phyloP scores from a whole-genome alignment of 1,140 invertebrate species.

The Mylabris phalerata region DNA sequence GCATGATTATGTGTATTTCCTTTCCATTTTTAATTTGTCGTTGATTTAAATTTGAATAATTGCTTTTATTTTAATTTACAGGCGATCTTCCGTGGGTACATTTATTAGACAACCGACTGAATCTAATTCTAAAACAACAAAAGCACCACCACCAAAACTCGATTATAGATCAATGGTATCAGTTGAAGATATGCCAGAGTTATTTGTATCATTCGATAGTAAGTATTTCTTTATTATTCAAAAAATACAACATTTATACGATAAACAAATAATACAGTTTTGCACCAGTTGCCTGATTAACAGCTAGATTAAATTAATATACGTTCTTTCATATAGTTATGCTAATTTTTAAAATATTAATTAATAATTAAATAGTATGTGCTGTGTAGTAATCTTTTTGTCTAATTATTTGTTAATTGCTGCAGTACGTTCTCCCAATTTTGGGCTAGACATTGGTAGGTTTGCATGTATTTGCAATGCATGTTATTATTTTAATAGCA shows the following conservation, averaged over 20 bases:
- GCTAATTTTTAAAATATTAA: too few relatives aligned
- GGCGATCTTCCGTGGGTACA: constrained; percentile 72
- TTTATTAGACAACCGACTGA: constrained; percentile 61
- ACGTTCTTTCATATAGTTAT: constrained; percentile 1
- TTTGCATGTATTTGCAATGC: constrained; percentile 36
- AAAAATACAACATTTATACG: not conserved
- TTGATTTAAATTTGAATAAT: not conserved
- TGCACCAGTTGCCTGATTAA: not conserved
- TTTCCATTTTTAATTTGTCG: too few relatives aligned
- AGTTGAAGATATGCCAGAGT: constrained; percentile 88
- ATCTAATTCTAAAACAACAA: constrained; percentile 49
- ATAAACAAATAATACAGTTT: not conserved
- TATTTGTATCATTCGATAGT: constrained; percentile 93
- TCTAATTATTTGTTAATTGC: constrained; percentile 34
- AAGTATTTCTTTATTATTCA: constrained; percentile 46
- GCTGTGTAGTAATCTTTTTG: constrained; percentile 12
- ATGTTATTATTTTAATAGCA: constrained; percentile 2
- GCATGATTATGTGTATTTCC: too few relatives aligned
- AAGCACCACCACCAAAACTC: constrained; percentile 58
- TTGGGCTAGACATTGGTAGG: constrained; percentile 65
- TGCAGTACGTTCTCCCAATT: constrained; percentile 64
- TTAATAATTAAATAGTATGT: not conserved
- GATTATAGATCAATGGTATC: constrained; percentile 89
- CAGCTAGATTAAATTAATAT: too few relatives aligned
- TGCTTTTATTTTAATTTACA: constrained; percentile 41